Conservation (phyloP, 2,797 vertebrate species). For the Alfaro cultratus region DNA sequence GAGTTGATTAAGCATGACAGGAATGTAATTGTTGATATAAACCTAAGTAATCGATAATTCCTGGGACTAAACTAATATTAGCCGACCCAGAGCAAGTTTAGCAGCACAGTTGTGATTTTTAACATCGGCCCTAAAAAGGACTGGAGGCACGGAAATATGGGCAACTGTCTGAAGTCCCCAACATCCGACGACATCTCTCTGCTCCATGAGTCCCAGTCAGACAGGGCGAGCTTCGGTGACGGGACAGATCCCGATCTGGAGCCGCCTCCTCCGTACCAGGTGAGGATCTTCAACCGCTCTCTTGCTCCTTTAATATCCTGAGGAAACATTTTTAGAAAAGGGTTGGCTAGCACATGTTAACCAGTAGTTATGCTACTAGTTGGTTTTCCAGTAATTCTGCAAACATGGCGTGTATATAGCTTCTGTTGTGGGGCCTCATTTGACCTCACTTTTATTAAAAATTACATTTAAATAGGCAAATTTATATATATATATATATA, state of each 20-base stretch:
- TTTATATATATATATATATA: neutral
- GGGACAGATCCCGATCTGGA: conserved; percentile 90
- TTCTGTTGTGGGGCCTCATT: neutral
- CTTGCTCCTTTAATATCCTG: neutral
- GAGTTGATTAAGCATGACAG: conserved; percentile 26
- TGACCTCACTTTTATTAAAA: neutral
- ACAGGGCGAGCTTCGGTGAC: conserved; percentile 91
- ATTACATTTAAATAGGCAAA: neutral
- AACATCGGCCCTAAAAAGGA: conserved; percentile 23
- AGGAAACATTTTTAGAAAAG: neutral
- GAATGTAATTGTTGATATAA: neutral
- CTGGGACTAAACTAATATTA: conserved; percentile 30
- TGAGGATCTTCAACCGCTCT: conserved; percentile 49
- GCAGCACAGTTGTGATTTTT: conserved; percentile 28
- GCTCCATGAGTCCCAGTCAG: conserved; percentile 94
- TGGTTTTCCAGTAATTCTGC: neutral
- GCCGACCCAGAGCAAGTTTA: conserved; percentile 55
- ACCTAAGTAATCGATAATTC: conserved; percentile 18
- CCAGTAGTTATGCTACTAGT: too few species aligned
- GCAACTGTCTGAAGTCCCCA: conserved; percentile 95
- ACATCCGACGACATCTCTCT: conserved; percentile 95
- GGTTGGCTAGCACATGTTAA: neutral
- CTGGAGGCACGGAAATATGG: conserved; percentile 82
- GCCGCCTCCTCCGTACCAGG: conserved; percentile 96
- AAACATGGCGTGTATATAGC: neutral